These are phyloP conservation scores for Catostomus latipinnis DNA, from an alignment of 2,797 vertebrate species.

Conservation along the genomic window DNA sequence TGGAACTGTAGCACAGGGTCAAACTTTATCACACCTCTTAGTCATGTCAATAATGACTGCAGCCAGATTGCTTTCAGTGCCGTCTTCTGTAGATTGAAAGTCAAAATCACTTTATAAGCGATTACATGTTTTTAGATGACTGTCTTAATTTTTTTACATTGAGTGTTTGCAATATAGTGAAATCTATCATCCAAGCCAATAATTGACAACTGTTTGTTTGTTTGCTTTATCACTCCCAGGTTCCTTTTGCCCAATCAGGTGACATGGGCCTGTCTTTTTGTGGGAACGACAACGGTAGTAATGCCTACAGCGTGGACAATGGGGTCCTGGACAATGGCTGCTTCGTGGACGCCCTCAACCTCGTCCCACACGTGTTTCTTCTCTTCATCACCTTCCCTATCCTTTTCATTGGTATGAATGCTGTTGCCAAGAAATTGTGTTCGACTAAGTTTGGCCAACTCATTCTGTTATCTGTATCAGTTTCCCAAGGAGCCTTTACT, in stretches of 20 bases:
- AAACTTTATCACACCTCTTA: neutral
- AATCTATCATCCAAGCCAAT: neutral
- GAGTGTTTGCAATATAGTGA: too few relatives aligned
- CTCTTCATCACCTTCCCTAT: conserved; percentile 99
- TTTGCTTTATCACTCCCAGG: conserved; percentile 43
- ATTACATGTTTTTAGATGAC: too few relatives aligned
- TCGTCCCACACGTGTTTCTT: conserved; percentile 97
- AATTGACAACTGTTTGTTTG: neutral
- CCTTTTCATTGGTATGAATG: conserved; percentile 92
- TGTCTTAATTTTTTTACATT: neutral
- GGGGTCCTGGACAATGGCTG: conserved; percentile 92
- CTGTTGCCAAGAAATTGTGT: too few relatives aligned
- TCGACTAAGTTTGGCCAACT: too few relatives aligned
- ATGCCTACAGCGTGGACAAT: conserved; percentile 83
- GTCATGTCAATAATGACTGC: neutral
- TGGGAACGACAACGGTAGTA: conserved; percentile 76
- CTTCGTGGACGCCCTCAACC: conserved; percentile 96
- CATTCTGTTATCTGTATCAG: neutral
- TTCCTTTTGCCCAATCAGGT: conserved; percentile 54
- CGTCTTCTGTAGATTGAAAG: neutral
- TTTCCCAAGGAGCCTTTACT: conserved; percentile 9
- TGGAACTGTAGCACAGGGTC: neutral
- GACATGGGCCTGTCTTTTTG: conserved; percentile 90
- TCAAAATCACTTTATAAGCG: neutral
- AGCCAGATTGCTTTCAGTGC: neutral